phyloP scores from a whole-genome alignment of 2,113 vertebrate genomes.

The Tichodroma muraria region DNA sequence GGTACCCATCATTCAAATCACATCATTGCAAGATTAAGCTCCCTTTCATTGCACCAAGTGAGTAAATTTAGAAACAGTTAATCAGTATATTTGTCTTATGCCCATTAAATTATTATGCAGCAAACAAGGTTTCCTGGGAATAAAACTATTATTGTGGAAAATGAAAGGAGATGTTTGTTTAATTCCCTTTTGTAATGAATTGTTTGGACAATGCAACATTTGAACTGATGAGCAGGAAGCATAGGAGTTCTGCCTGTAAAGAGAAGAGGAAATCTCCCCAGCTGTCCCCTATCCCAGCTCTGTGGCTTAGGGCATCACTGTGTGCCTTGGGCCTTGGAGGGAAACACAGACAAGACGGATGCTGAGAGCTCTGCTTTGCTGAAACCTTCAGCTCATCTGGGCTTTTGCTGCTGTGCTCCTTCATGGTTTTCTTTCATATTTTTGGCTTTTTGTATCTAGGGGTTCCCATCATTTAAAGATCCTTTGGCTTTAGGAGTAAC shows the following conservation, averaged over 20 bases:
- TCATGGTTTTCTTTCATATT: background rate
- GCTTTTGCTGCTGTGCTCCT: background rate
- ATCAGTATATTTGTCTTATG: slow-evolving; percentile 60
- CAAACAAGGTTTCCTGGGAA: slow-evolving; percentile 7
- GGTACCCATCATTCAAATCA: slow-evolving; percentile 59
- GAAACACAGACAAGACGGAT: background rate
- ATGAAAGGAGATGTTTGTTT: slow-evolving; percentile 27
- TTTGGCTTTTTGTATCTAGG: background rate
- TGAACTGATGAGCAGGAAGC: slow-evolving; percentile 4
- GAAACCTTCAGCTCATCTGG: background rate
- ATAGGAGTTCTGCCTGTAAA: background rate
- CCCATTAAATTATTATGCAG: slow-evolving; percentile 53
- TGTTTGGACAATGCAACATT: slow-evolving; percentile 6
- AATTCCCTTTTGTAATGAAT: slow-evolving; percentile 1
- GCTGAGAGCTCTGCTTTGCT: background rate
- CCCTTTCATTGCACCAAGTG: slow-evolving; percentile 25
- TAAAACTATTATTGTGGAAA: slow-evolving; percentile 54
- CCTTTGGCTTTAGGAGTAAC: background rate
- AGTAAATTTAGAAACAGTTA: slow-evolving; percentile 63
- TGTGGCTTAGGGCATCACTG: background rate
- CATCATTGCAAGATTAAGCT: slow-evolving; percentile 53
- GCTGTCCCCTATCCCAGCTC: background rate
- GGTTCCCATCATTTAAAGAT: background rate
- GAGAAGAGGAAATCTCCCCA: background rate
- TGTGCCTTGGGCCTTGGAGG: background rate